A percentile compares a stretch with the other conserved stretches of the same genome.
Evolutionary conservation across 2,797 vertebrate genomes (phyloP).

Genomic region (Denticeps clupeoides): DNA sequence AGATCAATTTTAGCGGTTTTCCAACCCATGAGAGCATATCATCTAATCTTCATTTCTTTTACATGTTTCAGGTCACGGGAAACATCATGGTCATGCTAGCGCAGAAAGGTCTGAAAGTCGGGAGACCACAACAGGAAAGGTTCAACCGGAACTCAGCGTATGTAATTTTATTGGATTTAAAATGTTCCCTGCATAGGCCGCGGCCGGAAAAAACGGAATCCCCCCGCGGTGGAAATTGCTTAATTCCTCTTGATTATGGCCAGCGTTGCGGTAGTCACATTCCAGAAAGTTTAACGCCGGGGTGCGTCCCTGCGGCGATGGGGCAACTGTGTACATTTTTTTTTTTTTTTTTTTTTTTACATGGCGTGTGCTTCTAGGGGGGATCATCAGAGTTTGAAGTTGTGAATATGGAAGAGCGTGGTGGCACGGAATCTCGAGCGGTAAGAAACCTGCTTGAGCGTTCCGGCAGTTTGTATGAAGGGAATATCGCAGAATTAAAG

Average conservation of each 20-base stretch:
- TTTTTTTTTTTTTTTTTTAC: slow-evolving; percentile 17
- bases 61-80: slow-evolving; percentile 46
- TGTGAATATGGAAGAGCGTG: slow-evolving; percentile 58
- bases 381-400: slow-evolving; percentile 82
- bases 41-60: too few species aligned
- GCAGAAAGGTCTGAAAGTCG: slow-evolving; percentile 53
- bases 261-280: too few species aligned
- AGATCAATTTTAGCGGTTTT: too few species aligned
- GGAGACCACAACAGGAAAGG: slow-evolving; percentile 48
- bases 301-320: too few species aligned
- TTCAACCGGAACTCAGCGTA: slow-evolving; percentile 56
- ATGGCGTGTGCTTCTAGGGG: too few species aligned
- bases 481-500: slow-evolving; percentile 14
- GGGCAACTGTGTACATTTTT: background rate
- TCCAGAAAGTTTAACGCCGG: too few species aligned
- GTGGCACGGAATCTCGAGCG: slow-evolving; percentile 45
- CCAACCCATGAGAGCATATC: too few species aligned
- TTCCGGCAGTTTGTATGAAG: slow-evolving; percentile 13
- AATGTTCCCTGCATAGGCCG: too few species aligned
- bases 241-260: too few species aligned
- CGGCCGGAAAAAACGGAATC: too few species aligned
- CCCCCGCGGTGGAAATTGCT: too few species aligned
- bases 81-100: slow-evolving; percentile 48
- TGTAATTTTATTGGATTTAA: slow-evolving; percentile 30
- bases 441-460: slow-evolving; percentile 39